These are phyloP conservation scores for Lomographa bimaculata DNA, from an alignment of 2,888 invertebrate species.

Conservation along the genomic window DNA sequence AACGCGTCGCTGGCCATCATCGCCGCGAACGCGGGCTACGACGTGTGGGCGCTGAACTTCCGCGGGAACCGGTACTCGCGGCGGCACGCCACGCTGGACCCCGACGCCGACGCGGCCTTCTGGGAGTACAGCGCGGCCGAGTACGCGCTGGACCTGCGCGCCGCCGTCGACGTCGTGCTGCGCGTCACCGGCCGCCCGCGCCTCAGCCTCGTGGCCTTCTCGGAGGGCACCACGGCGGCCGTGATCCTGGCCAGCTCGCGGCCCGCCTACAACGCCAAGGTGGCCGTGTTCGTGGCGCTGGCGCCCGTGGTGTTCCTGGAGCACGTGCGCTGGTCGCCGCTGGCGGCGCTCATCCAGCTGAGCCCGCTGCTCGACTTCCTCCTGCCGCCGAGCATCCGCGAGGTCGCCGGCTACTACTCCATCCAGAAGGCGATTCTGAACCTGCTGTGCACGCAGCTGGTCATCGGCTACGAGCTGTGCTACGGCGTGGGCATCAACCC, in stretches of 20 bases:
- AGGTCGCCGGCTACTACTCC: slow-evolving; percentile 35
- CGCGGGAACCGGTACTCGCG: slow-evolving; percentile 75
- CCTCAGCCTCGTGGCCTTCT: slow-evolving; percentile 86
- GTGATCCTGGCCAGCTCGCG: slow-evolving; percentile 73
- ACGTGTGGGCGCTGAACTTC: slow-evolving; percentile 49
- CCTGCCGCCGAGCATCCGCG: slow-evolving; percentile 25
- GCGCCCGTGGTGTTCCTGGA: slow-evolving; percentile 32
- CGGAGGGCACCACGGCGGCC: slow-evolving; percentile 84
- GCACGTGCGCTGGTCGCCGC: slow-evolving; percentile 14
- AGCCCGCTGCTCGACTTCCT: slow-evolving; percentile 31
- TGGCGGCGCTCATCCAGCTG: slow-evolving; percentile 20
- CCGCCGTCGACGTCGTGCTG: slow-evolving; percentile 66
- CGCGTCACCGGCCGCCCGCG: slow-evolving; percentile 68
- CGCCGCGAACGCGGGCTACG: slow-evolving; percentile 39
- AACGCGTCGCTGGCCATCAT: slow-evolving; percentile 38
- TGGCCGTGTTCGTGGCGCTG: slow-evolving; percentile 50
- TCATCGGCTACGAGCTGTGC: slow-evolving; percentile 38
- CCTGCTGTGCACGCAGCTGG: slow-evolving; percentile 32
- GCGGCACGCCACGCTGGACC: slow-evolving; percentile 71
- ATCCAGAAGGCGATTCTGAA: slow-evolving; percentile 30
- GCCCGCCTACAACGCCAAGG: slow-evolving; percentile 83
- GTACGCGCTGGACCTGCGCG: slow-evolving; percentile 86
- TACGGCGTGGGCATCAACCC: slow-evolving; percentile 32
- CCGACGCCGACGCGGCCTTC: slow-evolving; percentile 57
- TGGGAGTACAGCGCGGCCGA: slow-evolving; percentile 83